These are phyloP conservation scores for Latheticus oryzae DNA, from an alignment of 2,888 invertebrate species.

Conservation along the genomic window DNA sequence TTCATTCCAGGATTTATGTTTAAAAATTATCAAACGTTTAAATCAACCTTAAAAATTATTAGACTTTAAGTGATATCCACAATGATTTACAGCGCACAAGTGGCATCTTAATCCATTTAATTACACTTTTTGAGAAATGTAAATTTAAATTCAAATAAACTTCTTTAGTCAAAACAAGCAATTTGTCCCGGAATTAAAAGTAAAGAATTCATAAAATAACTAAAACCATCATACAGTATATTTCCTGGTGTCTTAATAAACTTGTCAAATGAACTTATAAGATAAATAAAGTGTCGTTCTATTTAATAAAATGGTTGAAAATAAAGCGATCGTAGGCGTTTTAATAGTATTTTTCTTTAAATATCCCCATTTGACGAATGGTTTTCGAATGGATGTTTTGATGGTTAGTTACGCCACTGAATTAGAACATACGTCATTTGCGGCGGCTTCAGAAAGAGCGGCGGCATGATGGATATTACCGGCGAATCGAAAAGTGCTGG, in stretches of 20 bases:
- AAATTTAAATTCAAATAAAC: slow-evolving; percentile 13
- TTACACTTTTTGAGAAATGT: slow-evolving; percentile 22
- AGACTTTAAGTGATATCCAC: too few species aligned
- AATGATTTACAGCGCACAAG: too few species aligned
- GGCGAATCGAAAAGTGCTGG: slow-evolving; percentile 57
- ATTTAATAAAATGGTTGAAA: too few species aligned
- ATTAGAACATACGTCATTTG: slow-evolving; percentile 16
- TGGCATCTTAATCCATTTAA: too few species aligned
- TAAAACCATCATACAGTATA: slow-evolving; percentile 1
- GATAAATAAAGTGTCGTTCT: too few species aligned
- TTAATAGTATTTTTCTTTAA: too few species aligned
- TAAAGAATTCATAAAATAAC: slow-evolving; percentile 1
- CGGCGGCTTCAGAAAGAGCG: slow-evolving; percentile 42
- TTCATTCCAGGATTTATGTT: too few species aligned
- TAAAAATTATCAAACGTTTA: too few species aligned
- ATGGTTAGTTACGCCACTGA: slow-evolving; percentile 31
- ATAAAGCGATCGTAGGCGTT: neutral
- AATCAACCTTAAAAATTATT: too few species aligned
- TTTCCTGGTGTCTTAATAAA: neutral
- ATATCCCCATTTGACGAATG: slow-evolving; percentile 17
- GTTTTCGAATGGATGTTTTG: slow-evolving; percentile 22
- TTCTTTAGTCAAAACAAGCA: slow-evolving; percentile 38
- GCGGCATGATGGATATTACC: slow-evolving; percentile 52
- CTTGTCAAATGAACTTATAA: too few species aligned
- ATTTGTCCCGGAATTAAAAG: slow-evolving; percentile 29